Base-by-base conservation (phyloP, 2,113 vertebrate species). In the Megaleporinus macrocephalus region DNA sequence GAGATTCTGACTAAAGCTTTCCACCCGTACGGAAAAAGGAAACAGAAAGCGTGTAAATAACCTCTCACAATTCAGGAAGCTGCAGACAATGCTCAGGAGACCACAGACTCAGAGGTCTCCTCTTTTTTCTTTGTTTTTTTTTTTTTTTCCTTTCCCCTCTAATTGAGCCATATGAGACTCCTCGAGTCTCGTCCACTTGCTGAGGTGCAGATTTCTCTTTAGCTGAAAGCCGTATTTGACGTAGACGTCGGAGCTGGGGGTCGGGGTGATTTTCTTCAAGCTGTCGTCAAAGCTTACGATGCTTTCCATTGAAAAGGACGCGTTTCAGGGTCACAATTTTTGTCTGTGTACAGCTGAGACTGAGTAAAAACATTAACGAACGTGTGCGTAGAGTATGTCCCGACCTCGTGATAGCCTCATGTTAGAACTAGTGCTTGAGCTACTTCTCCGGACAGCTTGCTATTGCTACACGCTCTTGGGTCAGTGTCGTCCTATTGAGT, bases 321-420 rank as follows among this genome's bases (percentile, higher is more conserved):
- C 18, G 44, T 88, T 87, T 91, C 89, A 87, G 88, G 79, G 79
- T 75, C 91, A 90, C 93, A 93, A 91, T 90, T 92, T 92, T 78
- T 92, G 92, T 93, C 90, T 91, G 91, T 94, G 92, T 84, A 82
- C 83, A 80, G 83, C 89, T 90, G 89, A 90, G 87, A 78, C 80
- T 13, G 24, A 80, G 49, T 41, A 59, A 68, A 22, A 12, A 27
- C 83, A 41, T 15, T 9, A 73, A 36, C n/a, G n/a, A 84, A 15
- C 18, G 63, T 51, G 53, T 72, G 62, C 16, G 65, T 73, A 86
- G 65, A 83, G 63, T 57, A 59, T 12, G 62, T 24, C 79, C 78
- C 57, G 47, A 55, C 68, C 72, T 80, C 73, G 4, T 30, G 55
- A 26, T 5, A 61, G 27, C 74, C 71, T 68, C 36, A 24, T 61